Conservation (phyloP, 1,140 invertebrate species). For the Calephelis nemesis region DNA sequence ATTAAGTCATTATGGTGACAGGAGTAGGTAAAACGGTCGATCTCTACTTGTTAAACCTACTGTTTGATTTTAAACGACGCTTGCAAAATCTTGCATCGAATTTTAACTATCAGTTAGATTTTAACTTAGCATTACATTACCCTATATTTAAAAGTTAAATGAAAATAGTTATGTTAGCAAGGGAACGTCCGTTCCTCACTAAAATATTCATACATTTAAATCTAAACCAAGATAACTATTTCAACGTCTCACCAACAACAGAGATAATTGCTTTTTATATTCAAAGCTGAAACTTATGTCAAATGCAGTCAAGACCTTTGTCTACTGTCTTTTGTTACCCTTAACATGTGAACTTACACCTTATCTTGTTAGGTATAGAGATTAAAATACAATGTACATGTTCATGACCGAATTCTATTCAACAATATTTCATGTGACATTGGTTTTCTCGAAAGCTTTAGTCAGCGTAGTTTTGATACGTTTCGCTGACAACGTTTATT, state of each 20-base stretch:
- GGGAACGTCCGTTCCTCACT: too few species aligned
- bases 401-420: slow-evolving; percentile 4
- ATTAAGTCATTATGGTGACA: too few species aligned
- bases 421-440: neutral
- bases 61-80: too few species aligned
- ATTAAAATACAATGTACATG: neutral
- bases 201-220: neutral
- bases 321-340: slow-evolving; percentile 1
- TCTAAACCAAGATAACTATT: slow-evolving; percentile 3
- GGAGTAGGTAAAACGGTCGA: too few species aligned
- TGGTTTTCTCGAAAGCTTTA: neutral
- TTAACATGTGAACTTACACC: neutral
- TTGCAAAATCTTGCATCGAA: too few species aligned
- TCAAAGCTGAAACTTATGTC: slow-evolving; percentile 12
- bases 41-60: too few species aligned
- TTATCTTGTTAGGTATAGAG: neutral
- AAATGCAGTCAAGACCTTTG: neutral
- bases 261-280: slow-evolving; percentile 13
- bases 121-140: too few species aligned
- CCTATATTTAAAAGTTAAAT: too few species aligned
- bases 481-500: neutral
- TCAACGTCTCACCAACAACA: neutral
- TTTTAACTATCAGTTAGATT: too few species aligned
- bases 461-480: neutral
- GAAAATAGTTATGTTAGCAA: too few species aligned